Evolutionary conservation across 2,888 invertebrate genomes (phyloP), one percentile per base, ranked within the genome.

Genomic region (Diadegma fenestrale): DNA sequence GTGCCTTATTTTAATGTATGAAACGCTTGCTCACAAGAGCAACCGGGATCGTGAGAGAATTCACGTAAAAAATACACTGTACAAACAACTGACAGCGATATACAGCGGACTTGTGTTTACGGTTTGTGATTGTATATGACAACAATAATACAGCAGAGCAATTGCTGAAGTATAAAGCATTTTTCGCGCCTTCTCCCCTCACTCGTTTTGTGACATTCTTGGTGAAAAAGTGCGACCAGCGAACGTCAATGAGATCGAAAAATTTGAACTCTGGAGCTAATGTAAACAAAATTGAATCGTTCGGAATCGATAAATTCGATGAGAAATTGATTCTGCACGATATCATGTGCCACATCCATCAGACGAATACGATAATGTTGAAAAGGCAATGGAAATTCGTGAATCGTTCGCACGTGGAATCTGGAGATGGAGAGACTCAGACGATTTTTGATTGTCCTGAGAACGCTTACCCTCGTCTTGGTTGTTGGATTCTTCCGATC

Each of bases 31-130:
- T 77, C 85, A 79, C 80, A 88, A 87, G 87, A 88, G 89, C 87
- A 88, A 86, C 4, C 83, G 88, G 90, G 89, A 91, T 90, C 91
- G 91, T 91, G 91, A 90, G 91, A 91, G 90, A 91, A 91, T 91
- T 90, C 89, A 87, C 89, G 89, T 88, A 88, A 89, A 88, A 88
- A 88, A 72, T 71, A 82, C 75, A 85, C 76, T 77, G 75, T 75
- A 63, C 54, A 41, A 58, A 48, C 54, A 64, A 73, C 51, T 10
- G 63, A 63, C 72, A 64, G 48, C 64, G 80, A 76, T 71, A 75
- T 41, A 45, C 68, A 61, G 22, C 54, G 45, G 45, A 68, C 45
- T 61, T 61, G 58, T 48, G 63, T 51, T 69, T 30, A 33, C 33
- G 8, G 45, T 5, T 48, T 14, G 30, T 22, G 78, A 58, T 58